phyloP scores from a whole-genome alignment of 2,888 invertebrate genomes.

The Buathra laborator region DNA sequence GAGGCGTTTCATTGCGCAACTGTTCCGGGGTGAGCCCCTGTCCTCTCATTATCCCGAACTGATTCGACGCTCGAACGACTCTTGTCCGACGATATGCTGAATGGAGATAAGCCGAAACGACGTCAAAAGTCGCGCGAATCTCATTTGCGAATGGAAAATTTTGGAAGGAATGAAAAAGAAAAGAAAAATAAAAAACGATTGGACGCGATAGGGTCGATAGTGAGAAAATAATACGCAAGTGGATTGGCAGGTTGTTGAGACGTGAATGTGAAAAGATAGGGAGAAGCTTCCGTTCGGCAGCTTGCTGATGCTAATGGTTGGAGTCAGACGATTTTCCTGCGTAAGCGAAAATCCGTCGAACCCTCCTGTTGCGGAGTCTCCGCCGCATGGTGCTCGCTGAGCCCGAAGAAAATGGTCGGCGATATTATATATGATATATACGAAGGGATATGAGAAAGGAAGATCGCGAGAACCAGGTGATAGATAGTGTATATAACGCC shows the following conservation, averaged over 20 bases:
- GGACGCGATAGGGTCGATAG: not conserved
- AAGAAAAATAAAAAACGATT: not conserved
- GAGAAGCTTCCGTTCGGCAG: not conserved
- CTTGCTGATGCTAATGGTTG: constrained; percentile 34
- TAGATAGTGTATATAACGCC: constrained; percentile 65
- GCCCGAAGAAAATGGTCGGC: constrained; percentile 12
- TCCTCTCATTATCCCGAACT: not conserved
- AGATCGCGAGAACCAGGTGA: constrained; percentile 57
- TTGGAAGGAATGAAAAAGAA: not conserved
- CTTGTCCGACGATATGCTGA: not conserved
- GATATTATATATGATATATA: constrained; percentile 15
- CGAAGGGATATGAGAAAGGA: constrained; percentile 22
- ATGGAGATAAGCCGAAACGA: not conserved
- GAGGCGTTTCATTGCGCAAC: not conserved
- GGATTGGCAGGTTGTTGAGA: constrained; percentile 28
- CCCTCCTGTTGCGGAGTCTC: not conserved
- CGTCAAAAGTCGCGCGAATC: not conserved
- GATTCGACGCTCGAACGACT: not conserved
- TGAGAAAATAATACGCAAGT: constrained; percentile 16
- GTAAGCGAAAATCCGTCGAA: constrained; percentile 23
- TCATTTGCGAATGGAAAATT: not conserved
- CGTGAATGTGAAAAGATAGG: constrained; percentile 12
- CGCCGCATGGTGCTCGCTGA: constrained; percentile 3
- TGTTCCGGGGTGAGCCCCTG: not conserved
- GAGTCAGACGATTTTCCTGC: constrained; percentile 26